These are phyloP conservation scores for Prochilodus magdalenae DNA, from an alignment of 2,113 vertebrate species.

Conservation along the genomic window DNA sequence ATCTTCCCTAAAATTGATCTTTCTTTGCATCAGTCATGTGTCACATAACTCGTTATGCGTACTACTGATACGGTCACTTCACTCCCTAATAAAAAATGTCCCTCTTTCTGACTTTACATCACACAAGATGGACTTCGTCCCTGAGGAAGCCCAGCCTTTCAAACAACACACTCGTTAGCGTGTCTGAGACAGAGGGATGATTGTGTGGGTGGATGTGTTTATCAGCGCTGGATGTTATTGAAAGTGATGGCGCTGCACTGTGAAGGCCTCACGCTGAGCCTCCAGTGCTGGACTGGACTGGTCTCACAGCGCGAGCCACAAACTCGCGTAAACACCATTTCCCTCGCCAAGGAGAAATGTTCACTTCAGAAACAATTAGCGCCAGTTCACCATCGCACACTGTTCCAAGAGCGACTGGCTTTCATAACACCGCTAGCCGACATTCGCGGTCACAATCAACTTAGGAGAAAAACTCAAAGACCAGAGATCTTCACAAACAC, in stretches of 20 bases:
- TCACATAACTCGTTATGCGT: too few species aligned
- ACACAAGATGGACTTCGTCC: not conserved
- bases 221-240: conserved; percentile 36
- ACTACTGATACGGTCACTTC: too few species aligned
- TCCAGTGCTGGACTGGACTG: not conserved
- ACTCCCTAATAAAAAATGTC: not conserved
- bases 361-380: conserved; percentile 37
- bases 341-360: conserved; percentile 18
- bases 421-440: not conserved
- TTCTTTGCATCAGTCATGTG: too few species aligned
- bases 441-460: not conserved
- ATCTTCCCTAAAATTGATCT: too few species aligned
- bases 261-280: conserved; percentile 26
- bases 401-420: not conserved
- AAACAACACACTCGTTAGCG: not conserved
- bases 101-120: not conserved
- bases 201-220: conserved; percentile 26
- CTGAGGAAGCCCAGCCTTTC: not conserved
- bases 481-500: not conserved
- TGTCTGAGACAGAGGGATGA: conserved; percentile 17
- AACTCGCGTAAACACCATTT: conserved; percentile 9
- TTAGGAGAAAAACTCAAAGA: not conserved
- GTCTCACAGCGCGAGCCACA: not conserved
- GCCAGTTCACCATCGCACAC: not conserved
- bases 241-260: conserved; percentile 20